A percentile compares a stretch with the other conserved stretches of the same genome.
Conservation (phyloP, 64 coral and sea anemone species). For the Hydrozoanthus tunicans region DNA sequence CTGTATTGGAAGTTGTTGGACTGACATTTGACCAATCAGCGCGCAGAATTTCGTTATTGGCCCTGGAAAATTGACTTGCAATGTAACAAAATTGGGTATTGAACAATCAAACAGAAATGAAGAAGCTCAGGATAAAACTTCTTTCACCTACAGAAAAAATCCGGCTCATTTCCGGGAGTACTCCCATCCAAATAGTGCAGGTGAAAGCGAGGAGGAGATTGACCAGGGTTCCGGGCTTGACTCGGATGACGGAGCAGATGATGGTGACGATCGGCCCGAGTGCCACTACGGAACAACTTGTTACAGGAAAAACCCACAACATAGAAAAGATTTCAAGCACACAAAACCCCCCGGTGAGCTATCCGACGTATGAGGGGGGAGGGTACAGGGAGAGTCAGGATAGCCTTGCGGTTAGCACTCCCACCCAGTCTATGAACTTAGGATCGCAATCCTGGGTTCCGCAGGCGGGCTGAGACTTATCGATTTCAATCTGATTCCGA, state of each 20-base stretch:
- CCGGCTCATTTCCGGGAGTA: conserved; percentile 79
- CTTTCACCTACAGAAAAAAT: conserved; percentile 56
- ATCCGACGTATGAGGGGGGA: background rate
- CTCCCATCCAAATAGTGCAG: conserved; percentile 26
- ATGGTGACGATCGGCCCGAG: conserved; percentile 41
- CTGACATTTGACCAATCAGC: too few relatives aligned
- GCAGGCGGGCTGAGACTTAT: too few relatives aligned
- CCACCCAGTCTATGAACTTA: too few relatives aligned
- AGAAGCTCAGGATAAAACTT: background rate
- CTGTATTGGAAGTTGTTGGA: too few relatives aligned
- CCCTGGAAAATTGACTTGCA: too few relatives aligned
- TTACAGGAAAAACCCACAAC: conserved; percentile 78
- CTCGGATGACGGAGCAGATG: background rate
- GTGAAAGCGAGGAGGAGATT: background rate
- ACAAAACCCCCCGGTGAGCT: conserved; percentile 44
- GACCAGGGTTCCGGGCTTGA: background rate
- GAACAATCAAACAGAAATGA: too few relatives aligned
- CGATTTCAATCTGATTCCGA: too few relatives aligned
- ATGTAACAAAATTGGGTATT: too few relatives aligned
- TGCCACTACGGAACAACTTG: conserved; percentile 78
- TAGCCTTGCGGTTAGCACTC: too few relatives aligned
- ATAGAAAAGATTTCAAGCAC: conserved; percentile 78
- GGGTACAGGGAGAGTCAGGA: too few relatives aligned
- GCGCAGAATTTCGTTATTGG: too few relatives aligned
- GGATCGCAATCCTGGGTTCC: too few relatives aligned